Evolutionary conservation across 1,140 invertebrate genomes (phyloP).

Genomic region (Belonocnema kinseyi): DNA sequence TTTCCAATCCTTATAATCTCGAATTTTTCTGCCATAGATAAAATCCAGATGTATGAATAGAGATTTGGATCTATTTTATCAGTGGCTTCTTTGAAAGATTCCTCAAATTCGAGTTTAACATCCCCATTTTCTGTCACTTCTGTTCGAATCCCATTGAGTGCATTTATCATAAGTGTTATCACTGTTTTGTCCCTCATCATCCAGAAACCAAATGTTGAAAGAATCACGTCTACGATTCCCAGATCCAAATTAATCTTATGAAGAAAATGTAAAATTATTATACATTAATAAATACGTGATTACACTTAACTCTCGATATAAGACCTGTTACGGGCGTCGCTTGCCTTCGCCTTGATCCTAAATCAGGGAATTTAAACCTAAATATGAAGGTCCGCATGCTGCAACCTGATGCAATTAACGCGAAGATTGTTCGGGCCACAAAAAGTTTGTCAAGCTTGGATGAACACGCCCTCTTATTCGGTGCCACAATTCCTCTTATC

Average conservation of each 20-base stretch:
- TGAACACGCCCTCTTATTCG: too few species aligned
- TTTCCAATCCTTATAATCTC: slow-evolving; percentile 49
- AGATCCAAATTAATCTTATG: slow-evolving; percentile 48
- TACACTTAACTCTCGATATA: too few species aligned
- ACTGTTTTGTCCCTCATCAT: slow-evolving; percentile 48
- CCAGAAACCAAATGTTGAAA: slow-evolving; percentile 44
- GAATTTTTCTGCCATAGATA: slow-evolving; percentile 46
- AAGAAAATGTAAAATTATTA: background rate
- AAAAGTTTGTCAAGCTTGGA: too few species aligned
- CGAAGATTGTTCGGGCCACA: too few species aligned
- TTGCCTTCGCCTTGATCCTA: too few species aligned
- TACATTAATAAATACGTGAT: too few species aligned
- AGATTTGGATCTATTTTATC: slow-evolving; percentile 54
- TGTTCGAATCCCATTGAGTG: slow-evolving; percentile 49
- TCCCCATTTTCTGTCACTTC: slow-evolving; percentile 41
- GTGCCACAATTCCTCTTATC: too few species aligned
- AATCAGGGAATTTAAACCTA: too few species aligned
- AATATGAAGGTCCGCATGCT: too few species aligned
- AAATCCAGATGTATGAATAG: slow-evolving; percentile 50
- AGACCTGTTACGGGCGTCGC: too few species aligned
- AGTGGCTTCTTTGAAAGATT: slow-evolving; percentile 48
- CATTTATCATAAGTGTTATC: slow-evolving; percentile 42
- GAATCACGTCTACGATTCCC: slow-evolving; percentile 48
- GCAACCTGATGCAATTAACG: too few species aligned
- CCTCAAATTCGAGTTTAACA: slow-evolving; percentile 46